Conservation (phyloP, 2,797 vertebrate species). For the Arctocebus calabarensis region DNA sequence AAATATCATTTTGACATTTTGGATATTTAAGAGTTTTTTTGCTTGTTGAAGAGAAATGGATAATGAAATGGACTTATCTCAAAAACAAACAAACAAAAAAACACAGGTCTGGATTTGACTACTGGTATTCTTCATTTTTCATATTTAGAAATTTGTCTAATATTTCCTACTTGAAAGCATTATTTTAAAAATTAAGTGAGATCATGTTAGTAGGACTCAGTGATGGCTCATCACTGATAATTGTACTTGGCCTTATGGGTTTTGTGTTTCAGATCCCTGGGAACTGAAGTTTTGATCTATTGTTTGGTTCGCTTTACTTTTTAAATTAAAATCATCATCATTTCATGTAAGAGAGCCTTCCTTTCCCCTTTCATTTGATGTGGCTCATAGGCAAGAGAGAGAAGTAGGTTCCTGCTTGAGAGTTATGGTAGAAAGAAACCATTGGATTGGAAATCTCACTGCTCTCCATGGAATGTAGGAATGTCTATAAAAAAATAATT, state of each 20-base stretch:
- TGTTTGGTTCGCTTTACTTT: background rate
- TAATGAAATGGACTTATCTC: background rate
- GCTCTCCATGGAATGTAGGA: background rate
- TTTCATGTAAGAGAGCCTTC: background rate
- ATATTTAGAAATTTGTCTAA: constrained; percentile 1
- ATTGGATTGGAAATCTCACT: background rate
- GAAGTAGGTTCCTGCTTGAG: background rate
- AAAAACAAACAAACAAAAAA: too few species aligned
- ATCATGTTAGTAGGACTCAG: background rate
- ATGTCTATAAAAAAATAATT: background rate
- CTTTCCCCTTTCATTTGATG: background rate
- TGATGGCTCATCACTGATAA: background rate
- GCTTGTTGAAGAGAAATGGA: background rate
- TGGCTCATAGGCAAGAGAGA: background rate
- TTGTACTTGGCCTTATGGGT: background rate
- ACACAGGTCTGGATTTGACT: background rate
- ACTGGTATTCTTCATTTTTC: background rate
- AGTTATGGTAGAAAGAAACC: background rate
- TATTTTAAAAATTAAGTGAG: background rate
- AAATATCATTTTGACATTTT: background rate
- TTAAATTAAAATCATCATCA: background rate
- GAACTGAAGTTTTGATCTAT: background rate
- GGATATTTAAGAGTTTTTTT: background rate
- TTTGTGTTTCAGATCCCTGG: background rate
- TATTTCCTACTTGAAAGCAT: background rate